phyloP scores from a whole-genome alignment of 2,797 vertebrate genomes.

The Hafferia zeledoni region DNA sequence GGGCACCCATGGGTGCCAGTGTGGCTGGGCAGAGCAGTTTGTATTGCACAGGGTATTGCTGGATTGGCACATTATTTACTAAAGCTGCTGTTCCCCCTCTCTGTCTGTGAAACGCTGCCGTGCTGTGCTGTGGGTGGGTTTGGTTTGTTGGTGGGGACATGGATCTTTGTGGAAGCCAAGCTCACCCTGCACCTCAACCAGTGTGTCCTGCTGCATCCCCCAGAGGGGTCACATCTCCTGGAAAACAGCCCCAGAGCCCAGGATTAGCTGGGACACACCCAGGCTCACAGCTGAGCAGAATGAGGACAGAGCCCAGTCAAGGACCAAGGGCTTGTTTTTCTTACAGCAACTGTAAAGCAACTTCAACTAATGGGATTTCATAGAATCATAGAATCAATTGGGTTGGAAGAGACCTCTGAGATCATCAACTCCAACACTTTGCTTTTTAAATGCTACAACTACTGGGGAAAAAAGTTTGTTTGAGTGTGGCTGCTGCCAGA shows the following conservation, averaged over 20 bases:
- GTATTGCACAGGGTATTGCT: background rate
- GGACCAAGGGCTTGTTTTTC: background rate
- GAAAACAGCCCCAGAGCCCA: background rate
- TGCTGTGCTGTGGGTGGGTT: accelerated
- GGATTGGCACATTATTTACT: background rate
- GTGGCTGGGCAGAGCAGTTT: background rate
- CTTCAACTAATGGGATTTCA: background rate
- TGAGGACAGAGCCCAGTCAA: background rate
- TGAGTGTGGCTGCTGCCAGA: background rate
- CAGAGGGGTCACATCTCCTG: accelerated
- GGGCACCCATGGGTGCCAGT: background rate
- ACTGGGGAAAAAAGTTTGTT: background rate
- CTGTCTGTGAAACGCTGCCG: background rate
- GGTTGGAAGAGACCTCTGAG: too few species aligned
- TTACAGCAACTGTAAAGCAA: background rate
- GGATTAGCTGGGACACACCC: background rate
- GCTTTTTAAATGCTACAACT: background rate
- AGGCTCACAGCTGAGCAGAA: background rate
- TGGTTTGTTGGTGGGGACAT: background rate
- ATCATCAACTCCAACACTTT: background rate
- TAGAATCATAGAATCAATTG: too few species aligned
- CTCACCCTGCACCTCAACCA: accelerated
- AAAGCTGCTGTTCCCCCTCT: background rate
- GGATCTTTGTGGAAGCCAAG: background rate
- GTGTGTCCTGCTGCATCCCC: background rate